Percentiles rank a stretch among this genome's conserved stretches.
phyloP scores from a whole-genome alignment of 2,797 vertebrate genomes.

The Dermochelys coriacea region DNA sequence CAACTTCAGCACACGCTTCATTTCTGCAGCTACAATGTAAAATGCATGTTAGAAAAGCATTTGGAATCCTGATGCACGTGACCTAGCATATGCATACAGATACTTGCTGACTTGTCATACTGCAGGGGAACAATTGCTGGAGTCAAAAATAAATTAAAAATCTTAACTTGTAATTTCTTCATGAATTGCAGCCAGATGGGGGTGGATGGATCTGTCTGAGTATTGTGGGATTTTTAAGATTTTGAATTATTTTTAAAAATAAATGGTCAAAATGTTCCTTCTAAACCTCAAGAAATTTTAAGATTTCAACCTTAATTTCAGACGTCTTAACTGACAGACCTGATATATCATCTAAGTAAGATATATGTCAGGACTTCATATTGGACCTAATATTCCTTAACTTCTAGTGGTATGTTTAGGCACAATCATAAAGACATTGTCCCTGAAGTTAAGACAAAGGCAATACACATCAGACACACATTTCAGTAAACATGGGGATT shows the following conservation, averaged over 20 bases:
- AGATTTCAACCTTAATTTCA: not conserved
- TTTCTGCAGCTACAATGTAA: conserved; percentile 45
- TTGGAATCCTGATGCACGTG: not conserved
- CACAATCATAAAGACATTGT: not conserved
- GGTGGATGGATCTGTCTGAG: not conserved
- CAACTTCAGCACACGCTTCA: not conserved
- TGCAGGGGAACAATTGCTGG: not conserved
- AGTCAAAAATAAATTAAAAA: conserved; percentile 11
- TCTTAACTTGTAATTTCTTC: not conserved
- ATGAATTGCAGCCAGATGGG: not conserved
- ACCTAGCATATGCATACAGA: not conserved
- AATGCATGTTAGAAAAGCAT: not conserved
- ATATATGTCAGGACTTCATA: not conserved
- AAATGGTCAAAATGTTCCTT: not conserved
- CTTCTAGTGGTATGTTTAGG: not conserved
- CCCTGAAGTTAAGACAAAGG: not conserved
- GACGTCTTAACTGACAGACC: not conserved
- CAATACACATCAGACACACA: fast-evolving
- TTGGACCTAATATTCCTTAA: not conserved
- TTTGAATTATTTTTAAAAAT: not conserved
- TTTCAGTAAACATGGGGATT: not conserved
- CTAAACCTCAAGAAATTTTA: not conserved
- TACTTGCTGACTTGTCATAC: not conserved
- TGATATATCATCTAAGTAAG: not conserved
- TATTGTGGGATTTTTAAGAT: not conserved